These are phyloP conservation scores for Platyscapa corneri DNA, from an alignment of 1,140 invertebrate genomes.

Conservation along the genomic window DNA sequence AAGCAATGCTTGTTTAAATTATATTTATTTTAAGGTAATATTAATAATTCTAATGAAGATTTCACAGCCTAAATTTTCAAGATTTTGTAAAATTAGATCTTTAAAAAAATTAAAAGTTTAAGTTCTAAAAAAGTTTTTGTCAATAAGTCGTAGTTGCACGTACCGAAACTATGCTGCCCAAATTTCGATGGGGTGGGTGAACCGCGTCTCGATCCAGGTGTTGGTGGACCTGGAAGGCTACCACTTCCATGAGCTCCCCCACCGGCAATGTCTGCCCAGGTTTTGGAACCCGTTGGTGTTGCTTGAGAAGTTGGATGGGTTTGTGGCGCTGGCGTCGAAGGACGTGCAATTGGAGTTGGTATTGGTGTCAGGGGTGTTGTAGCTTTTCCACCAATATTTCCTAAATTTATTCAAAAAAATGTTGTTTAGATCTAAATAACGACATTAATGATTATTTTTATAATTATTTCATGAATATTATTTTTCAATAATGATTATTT, in stretches of 20 bases:
- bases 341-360: slow-evolving; percentile 15
- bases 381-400: not conserved
- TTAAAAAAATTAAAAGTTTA: not conserved
- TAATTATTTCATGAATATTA: too few relatives aligned
- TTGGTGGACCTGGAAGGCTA: slow-evolving; percentile 59
- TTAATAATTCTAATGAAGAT: too few relatives aligned
- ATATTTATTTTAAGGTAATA: too few relatives aligned
- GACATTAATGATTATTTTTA: not conserved
- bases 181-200: not conserved
- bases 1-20: too few relatives aligned
- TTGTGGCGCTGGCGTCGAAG: slow-evolving; percentile 40
- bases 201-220: slow-evolving; percentile 52
- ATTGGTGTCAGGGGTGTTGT: not conserved
- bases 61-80: too few relatives aligned
- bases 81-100: too few relatives aligned
- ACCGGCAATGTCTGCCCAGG: slow-evolving; percentile 64
- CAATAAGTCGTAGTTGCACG: too few relatives aligned
- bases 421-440: not conserved
- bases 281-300: slow-evolving; percentile 53
- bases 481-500: too few relatives aligned
- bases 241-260: slow-evolving; percentile 55
- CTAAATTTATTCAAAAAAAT: not conserved
- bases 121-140: too few relatives aligned
- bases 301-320: slow-evolving; percentile 30
- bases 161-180: not conserved